Percentiles rank a stretch among this genome's conserved stretches.
Conservation (phyloP, 2,888 invertebrate species). For the Pristionchus entomophagus region DNA sequence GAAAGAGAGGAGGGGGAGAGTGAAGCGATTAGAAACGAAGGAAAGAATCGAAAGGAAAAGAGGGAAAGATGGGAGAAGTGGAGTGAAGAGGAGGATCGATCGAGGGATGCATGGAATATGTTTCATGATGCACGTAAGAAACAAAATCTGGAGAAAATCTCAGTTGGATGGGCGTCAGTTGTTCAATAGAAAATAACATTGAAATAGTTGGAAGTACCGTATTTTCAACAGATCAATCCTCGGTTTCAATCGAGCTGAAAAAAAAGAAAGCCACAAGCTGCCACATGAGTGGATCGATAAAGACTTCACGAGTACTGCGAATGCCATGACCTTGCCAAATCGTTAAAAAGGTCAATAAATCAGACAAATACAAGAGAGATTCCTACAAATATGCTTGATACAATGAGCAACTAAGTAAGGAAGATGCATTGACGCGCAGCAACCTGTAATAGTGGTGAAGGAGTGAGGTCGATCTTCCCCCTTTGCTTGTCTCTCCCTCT, state of each 20-base stretch:
- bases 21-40: conserved; percentile 2
- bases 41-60: not conserved
- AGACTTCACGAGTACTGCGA: too few species aligned
- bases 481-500: not conserved
- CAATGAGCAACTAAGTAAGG: too few species aligned
- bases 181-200: too few species aligned
- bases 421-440: too few species aligned
- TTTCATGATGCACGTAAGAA: not conserved
- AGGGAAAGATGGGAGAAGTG: not conserved
- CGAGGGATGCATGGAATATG: not conserved
- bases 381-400: too few species aligned
- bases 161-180: too few species aligned
- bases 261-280: not conserved
- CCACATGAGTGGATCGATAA: too few species aligned
- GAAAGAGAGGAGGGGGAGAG: not conserved
- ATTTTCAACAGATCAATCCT: not conserved
- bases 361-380: too few species aligned
- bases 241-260: not conserved
- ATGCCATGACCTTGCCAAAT: too few species aligned
- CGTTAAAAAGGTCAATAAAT: too few species aligned
- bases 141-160: too few species aligned
- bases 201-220: not conserved
- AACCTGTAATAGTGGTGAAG: too few species aligned
- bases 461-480: not conserved
- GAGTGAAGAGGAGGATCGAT: not conserved